Evolutionary conservation across 1,140 invertebrate species (phyloP).

Genomic region (Chrysopa pallens): DNA sequence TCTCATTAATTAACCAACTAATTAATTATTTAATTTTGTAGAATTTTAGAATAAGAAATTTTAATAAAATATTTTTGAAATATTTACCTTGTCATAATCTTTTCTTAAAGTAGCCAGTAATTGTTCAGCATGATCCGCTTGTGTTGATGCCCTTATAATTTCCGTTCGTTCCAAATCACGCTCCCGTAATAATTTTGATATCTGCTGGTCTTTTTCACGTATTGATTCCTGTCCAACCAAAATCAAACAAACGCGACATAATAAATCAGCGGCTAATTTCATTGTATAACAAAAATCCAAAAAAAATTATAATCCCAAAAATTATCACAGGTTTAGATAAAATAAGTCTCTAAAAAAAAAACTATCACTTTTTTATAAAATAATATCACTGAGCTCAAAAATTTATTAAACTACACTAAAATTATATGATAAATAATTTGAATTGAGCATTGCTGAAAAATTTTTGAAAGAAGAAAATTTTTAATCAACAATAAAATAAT

Average conservation of each 20-base stretch:
- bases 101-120: conserved; percentile 25
- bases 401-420: no score
- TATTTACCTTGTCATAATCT: conserved; percentile 32
- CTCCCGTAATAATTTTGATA: conserved; percentile 77
- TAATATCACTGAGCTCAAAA: no score
- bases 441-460: no score
- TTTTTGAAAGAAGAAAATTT: no score
- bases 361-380: no score
- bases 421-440: no score
- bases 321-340: no score
- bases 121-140: conserved; percentile 47
- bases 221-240: conserved; percentile 52
- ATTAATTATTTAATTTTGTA: no score
- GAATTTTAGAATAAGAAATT: neutral
- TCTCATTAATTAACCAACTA: no score
- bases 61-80: neutral
- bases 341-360: no score
- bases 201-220: conserved; percentile 83
- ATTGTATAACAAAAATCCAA: neutral
- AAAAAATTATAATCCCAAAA: no score
- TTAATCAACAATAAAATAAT: no score
- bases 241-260: conserved; percentile 8
- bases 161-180: conserved; percentile 75
- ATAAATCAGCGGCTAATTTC: conserved; percentile 7
- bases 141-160: conserved; percentile 48